Percentiles rank a stretch among this genome's conserved stretches.
These are phyloP conservation scores for Spatulosminthurus flaviceps DNA, from an alignment of 2,888 invertebrate genomes.

Conservation along the genomic window DNA sequence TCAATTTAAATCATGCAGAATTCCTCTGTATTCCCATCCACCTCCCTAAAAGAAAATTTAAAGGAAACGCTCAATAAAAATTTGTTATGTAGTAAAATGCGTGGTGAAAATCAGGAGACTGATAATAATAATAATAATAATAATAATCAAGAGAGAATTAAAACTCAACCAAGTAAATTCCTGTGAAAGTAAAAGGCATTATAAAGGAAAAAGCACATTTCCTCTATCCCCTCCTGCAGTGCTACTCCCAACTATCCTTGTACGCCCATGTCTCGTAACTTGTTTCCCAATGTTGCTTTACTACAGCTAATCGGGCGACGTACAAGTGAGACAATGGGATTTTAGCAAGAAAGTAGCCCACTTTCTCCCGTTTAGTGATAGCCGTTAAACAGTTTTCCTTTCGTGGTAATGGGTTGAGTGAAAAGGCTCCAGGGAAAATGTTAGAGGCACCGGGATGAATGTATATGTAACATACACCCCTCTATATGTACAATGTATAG, in stretches of 20 bases:
- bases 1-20: too few relatives aligned
- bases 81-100: neutral
- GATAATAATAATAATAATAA: too few relatives aligned
- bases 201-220: too few relatives aligned
- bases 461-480: too few relatives aligned
- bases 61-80: neutral
- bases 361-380: slow-evolving; percentile 1
- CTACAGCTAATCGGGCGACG: neutral
- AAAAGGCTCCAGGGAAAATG: neutral
- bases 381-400: slow-evolving; percentile 12
- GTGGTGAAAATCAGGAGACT: neutral
- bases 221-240: too few relatives aligned
- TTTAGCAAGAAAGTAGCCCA: slow-evolving; percentile 9
- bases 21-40: too few relatives aligned
- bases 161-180: neutral
- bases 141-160: neutral
- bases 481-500: too few relatives aligned
- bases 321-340: slow-evolving; percentile 18
- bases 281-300: neutral
- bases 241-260: too few relatives aligned
- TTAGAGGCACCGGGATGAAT: neutral
- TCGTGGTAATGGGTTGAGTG: neutral
- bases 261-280: too few relatives aligned
- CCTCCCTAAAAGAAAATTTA: neutral
- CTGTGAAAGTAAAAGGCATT: too few relatives aligned